Evolutionary conservation across 2,797 vertebrate genomes (phyloP).

Genomic region (Semaprochilodus insignis): DNA sequence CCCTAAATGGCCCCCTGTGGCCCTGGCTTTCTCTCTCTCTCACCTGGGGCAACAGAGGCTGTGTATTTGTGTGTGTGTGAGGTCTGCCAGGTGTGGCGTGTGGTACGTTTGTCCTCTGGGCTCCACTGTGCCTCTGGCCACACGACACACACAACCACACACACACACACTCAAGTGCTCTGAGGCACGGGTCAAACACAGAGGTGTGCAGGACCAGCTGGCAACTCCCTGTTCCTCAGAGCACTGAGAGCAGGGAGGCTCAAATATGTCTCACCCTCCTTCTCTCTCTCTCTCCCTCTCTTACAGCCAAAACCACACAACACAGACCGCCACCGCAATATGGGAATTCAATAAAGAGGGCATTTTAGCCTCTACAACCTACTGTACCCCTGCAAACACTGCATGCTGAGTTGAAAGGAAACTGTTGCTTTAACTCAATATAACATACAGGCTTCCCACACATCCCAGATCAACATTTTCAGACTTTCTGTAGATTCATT

Average conservation of each 20-base stretch:
- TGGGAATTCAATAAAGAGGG: constrained; percentile 61
- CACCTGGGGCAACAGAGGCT: constrained; percentile 46
- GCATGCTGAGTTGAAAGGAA: neutral
- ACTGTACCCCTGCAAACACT: constrained; percentile 16
- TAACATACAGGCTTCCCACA: too few relatives aligned
- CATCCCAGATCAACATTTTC: too few relatives aligned
- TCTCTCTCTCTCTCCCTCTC: constrained; percentile 56
- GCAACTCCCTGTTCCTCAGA: constrained; percentile 75
- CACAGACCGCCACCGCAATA: constrained; percentile 49
- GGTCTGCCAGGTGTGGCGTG: constrained; percentile 78
- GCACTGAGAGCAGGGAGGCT: constrained; percentile 69
- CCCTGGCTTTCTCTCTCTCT: constrained; percentile 26
- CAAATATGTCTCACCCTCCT: constrained; percentile 77
- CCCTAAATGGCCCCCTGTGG: constrained; percentile 51
- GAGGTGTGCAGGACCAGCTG: constrained; percentile 84
- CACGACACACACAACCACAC: constrained; percentile 51
- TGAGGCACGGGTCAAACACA: constrained; percentile 83
- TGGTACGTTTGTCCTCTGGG: constrained; percentile 74
- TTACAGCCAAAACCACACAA: constrained; percentile 64
- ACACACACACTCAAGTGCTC: constrained; percentile 60
- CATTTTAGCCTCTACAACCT: constrained; percentile 23
- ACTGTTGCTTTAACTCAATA: neutral
- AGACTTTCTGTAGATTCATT: too few relatives aligned
- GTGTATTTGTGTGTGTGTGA: constrained; percentile 42
- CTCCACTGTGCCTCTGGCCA: constrained; percentile 71